Evolutionary conservation across 2,888 invertebrate genomes (phyloP), one percentile per base, ranked within the genome.

Genomic region (Cataglyphis livida): DNA sequence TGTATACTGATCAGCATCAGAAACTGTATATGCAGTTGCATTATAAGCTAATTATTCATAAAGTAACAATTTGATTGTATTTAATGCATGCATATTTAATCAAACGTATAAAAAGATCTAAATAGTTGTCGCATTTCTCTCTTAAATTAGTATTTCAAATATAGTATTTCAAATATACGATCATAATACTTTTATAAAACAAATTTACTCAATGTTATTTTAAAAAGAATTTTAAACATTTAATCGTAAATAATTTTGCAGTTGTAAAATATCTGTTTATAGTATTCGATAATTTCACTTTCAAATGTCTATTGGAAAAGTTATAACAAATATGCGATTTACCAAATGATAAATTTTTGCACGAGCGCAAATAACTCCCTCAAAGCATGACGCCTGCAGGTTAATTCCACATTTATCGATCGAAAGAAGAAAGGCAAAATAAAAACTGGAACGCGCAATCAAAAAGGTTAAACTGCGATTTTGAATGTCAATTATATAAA

Each of bases 1-100:
- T 44, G 59, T 28, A 73, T 35, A 61, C 44, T 75, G 75, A 78
- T 44, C 74, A 32, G 73, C 79, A 88, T 88, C 86, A 82, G 78
- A 86, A 54, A 74, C 59, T 78, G 38, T 66, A 57, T 62, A 84
- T 74, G 74, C 44, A 68, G 57, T 57, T 64, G 51, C 51, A 76
- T 86, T 75, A 57, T n/a, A 65, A 70, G 71, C 32, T 65, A 68
- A 68, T 68, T n/a, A 15, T 32, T 12, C 10, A 9, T 64, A 21
- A 15, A 48, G 28, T 44, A 25, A 21, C 35, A 28, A 76, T 76
- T 66, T 12, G 28, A 28, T 48, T 54, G 21, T n/a, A 12, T 35
- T 65, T 28, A 54, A 75, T 9, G 15, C 12, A 32, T 21, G 21
- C 15, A 15, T 12, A 48, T 64, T 75, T 48, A 44, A 9, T 28